Evolutionary conservation across 2,888 invertebrate species (phyloP).

Genomic region (Acronicta aceris): DNA sequence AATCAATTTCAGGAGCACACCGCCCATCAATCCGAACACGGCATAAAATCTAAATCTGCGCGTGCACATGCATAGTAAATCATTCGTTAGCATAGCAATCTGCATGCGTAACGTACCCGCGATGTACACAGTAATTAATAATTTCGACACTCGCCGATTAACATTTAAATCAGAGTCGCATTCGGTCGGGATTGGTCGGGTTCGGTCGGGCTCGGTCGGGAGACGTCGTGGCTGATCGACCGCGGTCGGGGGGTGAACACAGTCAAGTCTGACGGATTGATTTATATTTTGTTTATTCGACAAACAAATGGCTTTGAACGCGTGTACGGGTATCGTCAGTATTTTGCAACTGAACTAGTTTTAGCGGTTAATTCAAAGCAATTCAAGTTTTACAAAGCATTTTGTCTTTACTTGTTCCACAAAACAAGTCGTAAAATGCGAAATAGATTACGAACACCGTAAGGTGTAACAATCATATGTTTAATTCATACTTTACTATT

Average conservation of each 20-base stretch:
- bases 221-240: constrained; percentile 59
- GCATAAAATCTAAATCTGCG: constrained; percentile 67
- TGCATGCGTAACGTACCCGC: constrained; percentile 84
- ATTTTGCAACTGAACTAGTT: constrained; percentile 14
- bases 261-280: constrained; percentile 56
- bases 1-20: constrained; percentile 49
- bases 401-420: constrained; percentile 5
- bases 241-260: constrained; percentile 51
- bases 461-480: constrained; percentile 20
- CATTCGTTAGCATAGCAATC: constrained; percentile 87
- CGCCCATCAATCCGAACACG: constrained; percentile 56
- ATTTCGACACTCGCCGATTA: constrained; percentile 87
- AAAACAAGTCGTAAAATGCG: constrained; percentile 27
- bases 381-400: not conserved
- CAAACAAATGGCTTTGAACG: constrained; percentile 36
- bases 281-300: constrained; percentile 56
- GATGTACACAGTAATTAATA: constrained; percentile 84
- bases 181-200: constrained; percentile 69
- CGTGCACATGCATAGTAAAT: constrained; percentile 84
- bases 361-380: constrained; percentile 20
- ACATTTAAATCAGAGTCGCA: constrained; percentile 80
- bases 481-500: constrained; percentile 28
- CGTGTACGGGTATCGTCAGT: constrained; percentile 41
- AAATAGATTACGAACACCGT: constrained; percentile 37
- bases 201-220: constrained; percentile 57